phyloP scores from a whole-genome alignment of 2,797 vertebrate genomes.

The Tolypeutes matacus region DNA sequence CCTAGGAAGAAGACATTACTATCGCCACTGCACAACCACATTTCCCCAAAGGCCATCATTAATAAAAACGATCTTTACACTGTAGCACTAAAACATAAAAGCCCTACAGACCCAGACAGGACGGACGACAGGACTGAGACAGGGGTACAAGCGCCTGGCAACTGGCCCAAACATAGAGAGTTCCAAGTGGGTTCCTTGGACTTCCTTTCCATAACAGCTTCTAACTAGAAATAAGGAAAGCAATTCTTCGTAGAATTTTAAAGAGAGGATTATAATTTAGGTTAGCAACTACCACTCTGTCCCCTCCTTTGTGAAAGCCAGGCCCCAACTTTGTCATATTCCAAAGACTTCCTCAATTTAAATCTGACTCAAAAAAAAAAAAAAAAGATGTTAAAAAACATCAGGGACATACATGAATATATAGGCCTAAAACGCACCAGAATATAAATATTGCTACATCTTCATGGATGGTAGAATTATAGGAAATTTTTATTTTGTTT shows the following conservation, averaged over 20 bases:
- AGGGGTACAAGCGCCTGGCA: rapidly evolving
- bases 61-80: not conserved
- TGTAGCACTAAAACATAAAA: not conserved
- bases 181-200: not conserved
- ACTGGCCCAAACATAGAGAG: not conserved
- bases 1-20: not conserved
- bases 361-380: not conserved
- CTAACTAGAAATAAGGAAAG: not conserved
- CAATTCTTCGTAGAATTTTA: not conserved
- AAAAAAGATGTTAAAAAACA: not conserved
- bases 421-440: not conserved
- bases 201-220: not conserved
- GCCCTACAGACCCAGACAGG: not conserved
- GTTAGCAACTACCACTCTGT: not conserved
- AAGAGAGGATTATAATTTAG: not conserved
- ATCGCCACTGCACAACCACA: too few relatives aligned
- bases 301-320: not conserved
- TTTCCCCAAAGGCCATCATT: not conserved
- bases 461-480: not conserved
- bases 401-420: not conserved
- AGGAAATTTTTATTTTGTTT: not conserved
- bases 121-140: not conserved
- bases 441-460: not conserved
- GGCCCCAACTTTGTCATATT: not conserved
- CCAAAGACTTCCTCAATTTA: conserved; percentile 1